Percentiles rank a stretch among this genome's conserved stretches.
These are phyloP conservation scores for Leptopilina drosophilae DNA, from an alignment of 2,888 invertebrate species.

Conservation along the genomic window DNA sequence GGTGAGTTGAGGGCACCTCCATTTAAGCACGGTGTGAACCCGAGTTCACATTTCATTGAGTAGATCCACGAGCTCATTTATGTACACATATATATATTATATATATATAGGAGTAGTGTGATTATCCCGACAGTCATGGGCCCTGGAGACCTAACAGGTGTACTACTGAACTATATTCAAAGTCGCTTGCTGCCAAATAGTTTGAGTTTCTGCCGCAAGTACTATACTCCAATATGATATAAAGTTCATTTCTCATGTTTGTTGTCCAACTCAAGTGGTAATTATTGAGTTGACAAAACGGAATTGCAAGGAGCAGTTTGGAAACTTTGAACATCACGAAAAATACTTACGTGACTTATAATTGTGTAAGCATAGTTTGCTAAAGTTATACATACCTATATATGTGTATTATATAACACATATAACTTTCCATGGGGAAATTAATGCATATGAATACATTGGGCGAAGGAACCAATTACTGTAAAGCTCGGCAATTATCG, in stretches of 20 bases:
- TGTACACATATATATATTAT: too few species aligned
- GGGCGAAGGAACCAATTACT: too few species aligned
- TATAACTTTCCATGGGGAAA: too few species aligned
- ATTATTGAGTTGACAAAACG: constrained; percentile 26
- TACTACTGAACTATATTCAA: constrained; percentile 50
- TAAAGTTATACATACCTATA: too few species aligned
- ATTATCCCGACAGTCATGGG: constrained; percentile 7
- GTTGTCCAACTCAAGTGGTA: constrained; percentile 20
- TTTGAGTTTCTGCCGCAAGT: constrained; percentile 27
- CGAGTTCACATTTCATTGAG: constrained; percentile 33
- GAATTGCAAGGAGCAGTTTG: constrained; percentile 1
- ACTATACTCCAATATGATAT: constrained; percentile 1
- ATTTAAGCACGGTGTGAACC: constrained; percentile 9
- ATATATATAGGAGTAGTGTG: background rate
- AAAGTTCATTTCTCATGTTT: constrained; percentile 25
- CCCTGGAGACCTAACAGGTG: constrained; percentile 48
- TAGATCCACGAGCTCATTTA: background rate
- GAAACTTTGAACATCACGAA: constrained; percentile 19
- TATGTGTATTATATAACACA: too few species aligned
- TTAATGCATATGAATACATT: too few species aligned
- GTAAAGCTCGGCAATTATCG: too few species aligned
- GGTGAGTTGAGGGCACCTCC: too few species aligned
- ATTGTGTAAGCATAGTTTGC: too few species aligned
- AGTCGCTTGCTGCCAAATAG: constrained; percentile 27
- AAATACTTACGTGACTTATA: background rate